A percentile compares a stretch with the other conserved stretches of the same genome.
Evolutionary conservation across 2,888 invertebrate genomes (phyloP).

Genomic region (Psylliodes chrysocephalus): DNA sequence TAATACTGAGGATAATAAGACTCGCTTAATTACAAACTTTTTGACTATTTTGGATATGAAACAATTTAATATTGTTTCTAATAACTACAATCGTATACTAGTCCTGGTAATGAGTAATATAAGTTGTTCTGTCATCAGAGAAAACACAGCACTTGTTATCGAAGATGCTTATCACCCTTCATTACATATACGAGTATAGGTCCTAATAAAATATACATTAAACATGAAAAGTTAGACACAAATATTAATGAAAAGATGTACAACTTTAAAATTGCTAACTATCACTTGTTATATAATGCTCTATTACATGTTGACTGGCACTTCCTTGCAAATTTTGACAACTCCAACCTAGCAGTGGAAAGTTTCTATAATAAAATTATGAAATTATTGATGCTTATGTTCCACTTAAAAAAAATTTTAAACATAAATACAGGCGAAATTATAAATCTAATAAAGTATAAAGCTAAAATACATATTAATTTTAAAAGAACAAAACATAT

Average conservation of each 20-base stretch:
- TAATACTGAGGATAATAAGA: background rate
- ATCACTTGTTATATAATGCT: background rate
- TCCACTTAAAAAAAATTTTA: background rate
- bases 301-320: background rate
- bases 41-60: conserved; percentile 3
- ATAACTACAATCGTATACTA: conserved; percentile 8
- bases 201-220: background rate
- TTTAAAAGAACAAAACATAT: background rate
- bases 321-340: background rate
- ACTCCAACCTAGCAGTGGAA: background rate
- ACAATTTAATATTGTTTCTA: conserved; percentile 5
- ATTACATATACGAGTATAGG: background rate
- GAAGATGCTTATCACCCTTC: conserved; percentile 5
- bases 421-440: conserved; percentile 11
- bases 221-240: background rate
- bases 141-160: background rate
- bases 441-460: conserved; percentile 5
- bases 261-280: conserved; percentile 17
- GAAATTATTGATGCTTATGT: background rate
- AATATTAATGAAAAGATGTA: background rate
- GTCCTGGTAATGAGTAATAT: conserved; percentile 1
- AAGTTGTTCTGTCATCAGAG: background rate
- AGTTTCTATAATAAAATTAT: background rate
- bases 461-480: conserved; percentile 3
- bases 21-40: conserved; percentile 2